Evolutionary conservation across 2,888 invertebrate species (phyloP).

Genomic region (Melolontha melolontha): DNA sequence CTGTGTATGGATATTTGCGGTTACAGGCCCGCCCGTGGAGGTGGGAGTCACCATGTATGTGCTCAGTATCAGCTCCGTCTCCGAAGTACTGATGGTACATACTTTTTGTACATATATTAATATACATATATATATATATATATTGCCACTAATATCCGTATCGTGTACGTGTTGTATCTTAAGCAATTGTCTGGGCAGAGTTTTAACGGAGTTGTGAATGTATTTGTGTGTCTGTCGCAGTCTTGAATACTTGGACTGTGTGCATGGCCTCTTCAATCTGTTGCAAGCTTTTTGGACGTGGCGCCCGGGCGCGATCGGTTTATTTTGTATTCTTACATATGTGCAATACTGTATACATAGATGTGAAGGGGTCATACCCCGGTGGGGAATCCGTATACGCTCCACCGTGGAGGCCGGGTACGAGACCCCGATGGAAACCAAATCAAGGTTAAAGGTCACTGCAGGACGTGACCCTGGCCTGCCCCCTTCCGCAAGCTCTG

Average conservation of each 20-base stretch:
- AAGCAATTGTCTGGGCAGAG: conserved; percentile 42
- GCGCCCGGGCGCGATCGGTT: conserved; percentile 50
- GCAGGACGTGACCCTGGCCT: conserved; percentile 78
- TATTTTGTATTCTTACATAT: conserved; percentile 30
- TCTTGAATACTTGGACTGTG: conserved; percentile 73
- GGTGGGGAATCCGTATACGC: conserved; percentile 52
- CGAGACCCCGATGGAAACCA: conserved; percentile 83
- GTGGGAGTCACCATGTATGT: conserved; percentile 98
- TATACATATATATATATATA: conserved; percentile 21
- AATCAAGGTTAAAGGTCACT: conserved; percentile 82
- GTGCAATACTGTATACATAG: conserved; percentile 39
- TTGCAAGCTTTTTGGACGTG: conserved; percentile 56
- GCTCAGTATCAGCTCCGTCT: conserved; percentile 97
- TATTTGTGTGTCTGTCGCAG: conserved; percentile 65
- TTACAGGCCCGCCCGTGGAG: conserved; percentile 96
- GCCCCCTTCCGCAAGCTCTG: conserved; percentile 62
- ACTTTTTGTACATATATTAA: conserved; percentile 41
- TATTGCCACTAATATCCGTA: conserved; percentile 38
- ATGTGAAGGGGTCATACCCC: conserved; percentile 47
- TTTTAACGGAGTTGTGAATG: conserved; percentile 51
- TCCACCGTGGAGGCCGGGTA: conserved; percentile 65
- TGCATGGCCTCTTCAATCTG: conserved; percentile 68
- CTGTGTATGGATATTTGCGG: conserved; percentile 53
- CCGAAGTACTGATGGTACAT: conserved; percentile 96
- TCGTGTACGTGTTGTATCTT: conserved; percentile 52